A percentile compares a stretch with the other conserved stretches of the same genome.
Conservation (phyloP, 2,113 vertebrate species). For the Cervus canadensis region DNA sequence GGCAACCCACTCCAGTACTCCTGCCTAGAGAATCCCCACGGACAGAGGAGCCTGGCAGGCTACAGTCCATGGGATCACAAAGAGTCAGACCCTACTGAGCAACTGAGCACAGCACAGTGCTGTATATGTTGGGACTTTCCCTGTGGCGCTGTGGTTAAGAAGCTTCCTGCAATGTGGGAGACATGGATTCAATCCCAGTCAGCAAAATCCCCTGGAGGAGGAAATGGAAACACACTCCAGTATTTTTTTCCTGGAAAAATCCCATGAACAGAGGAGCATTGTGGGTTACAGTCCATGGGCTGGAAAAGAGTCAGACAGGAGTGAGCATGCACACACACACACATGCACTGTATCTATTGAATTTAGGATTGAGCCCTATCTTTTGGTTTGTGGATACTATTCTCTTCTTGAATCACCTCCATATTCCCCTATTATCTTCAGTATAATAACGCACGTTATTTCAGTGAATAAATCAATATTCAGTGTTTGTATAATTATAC, state of each 20-base stretch:
- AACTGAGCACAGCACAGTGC: neutral
- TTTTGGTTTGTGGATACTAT: neutral
- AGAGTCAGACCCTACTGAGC: no score
- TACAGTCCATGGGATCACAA: no score
- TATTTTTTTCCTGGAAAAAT: neutral
- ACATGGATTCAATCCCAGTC: neutral
- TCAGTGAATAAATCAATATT: neutral
- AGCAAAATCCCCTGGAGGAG: neutral
- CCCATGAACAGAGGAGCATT: neutral
- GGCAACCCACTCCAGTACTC: neutral
- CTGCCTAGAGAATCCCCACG: neutral
- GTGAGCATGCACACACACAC: neutral
- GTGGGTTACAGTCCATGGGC: neutral
- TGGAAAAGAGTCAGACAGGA: neutral
- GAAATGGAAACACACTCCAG: neutral
- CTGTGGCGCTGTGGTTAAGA: neutral
- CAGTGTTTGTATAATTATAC: neutral
- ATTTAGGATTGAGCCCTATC: neutral
- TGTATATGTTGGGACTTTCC: neutral
- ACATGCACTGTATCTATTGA: neutral
- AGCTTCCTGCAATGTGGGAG: neutral
- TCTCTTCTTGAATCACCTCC: neutral
- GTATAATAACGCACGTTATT: neutral
- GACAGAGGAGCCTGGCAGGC: neutral
- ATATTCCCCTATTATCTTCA: neutral